Evolutionary conservation across 1,140 invertebrate species (phyloP), one percentile per base, ranked within the genome.

Genomic region (Lamellibrachia luymesi): DNA sequence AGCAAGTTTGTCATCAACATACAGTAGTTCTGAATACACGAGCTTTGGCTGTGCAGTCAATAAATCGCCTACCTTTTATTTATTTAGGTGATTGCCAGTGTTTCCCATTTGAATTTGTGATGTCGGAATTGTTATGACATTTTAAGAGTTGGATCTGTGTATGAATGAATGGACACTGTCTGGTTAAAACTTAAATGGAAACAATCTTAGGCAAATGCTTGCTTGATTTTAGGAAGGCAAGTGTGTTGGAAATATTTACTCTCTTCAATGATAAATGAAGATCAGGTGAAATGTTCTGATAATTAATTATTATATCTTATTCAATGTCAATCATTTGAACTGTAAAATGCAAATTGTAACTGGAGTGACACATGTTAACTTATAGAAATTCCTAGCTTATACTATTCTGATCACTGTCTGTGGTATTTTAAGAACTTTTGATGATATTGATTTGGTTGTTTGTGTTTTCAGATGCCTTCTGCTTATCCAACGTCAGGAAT

Each of bases 381-480:
- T 80, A 38, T 38, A 38, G 38, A 38, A 38, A 38, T 38, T 38
- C 38, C 38, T 38, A 38, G 38, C 38, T 38, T 38, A 10, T 80
- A 80, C 17, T 80, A 80, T 22, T 22, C 64, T 2, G 25, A 80
- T 17, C 2, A 17, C 13, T 80, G 13, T 80, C 64, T 80, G 6
- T 17, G 64, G 13, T 80, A 80, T 80, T 80, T 80, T 10, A 80
- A 22, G 25, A 80, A 80, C 64, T 22, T 8, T 80, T 80, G 13
- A 22, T 80, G 64, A 80, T 80, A 80, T 22, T 80, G 13, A 80
- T 80, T 80, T 80, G 7, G 64, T 80, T 8, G 7, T 80, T 80
- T 80, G 64, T 80, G 64, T 80, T 80, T 80, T 80, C 64, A 80
- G 64, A 80, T 80, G 64, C 64, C 64, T 80, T 80, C 64, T 80